Evolutionary conservation across 2,797 vertebrate species (phyloP), one percentile per base, ranked within the genome.

Genomic region (Hephaestus fuliginosus): DNA sequence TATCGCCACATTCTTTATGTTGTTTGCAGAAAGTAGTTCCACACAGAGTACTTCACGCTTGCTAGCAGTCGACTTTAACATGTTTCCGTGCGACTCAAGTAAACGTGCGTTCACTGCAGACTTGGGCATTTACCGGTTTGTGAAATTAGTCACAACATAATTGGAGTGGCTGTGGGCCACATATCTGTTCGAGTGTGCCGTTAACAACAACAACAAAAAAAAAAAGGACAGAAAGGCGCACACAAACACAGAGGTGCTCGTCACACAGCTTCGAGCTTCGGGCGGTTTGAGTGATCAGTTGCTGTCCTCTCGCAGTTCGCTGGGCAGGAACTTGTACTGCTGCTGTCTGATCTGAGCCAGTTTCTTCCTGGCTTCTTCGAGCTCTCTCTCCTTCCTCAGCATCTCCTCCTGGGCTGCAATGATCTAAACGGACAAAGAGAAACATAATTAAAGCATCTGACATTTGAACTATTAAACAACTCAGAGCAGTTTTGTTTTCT

Each of bases 391-490:
- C 85, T 99, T 99, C 90, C 98, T 96, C 74, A 99, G 94, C 98
- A 99, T 99, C 93, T 99, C 98, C 86, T 99, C 98, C 90, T 99
- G 98, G 28, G 98, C 98, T 0, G 98, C 98, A 2, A 99, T 99
- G 86, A 99, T 99, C 98, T 99, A 80, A 3, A 80, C 53, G 69
- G 44, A 65, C 2, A 18, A 25, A 74, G 12, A 74, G 13, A 17
- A 13, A 44, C 6, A 64, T 20, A 43, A n/a, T 49, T n/a, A 44
- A 25, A n/a, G 17, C 18, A 52, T 12, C 7, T 11, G 20, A 36
- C 33, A 51, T 28, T 63, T 67, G 1, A 25, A 55, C 28, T 6
- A 20, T 17, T 33, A 33, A 11, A 18, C 11, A 18, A 12, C 20
- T 33, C 2, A 3, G 46, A 3, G 3, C 17, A 20, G 46, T 13